Evolutionary conservation across 2,888 invertebrate species (phyloP).

Genomic region (Philereme vetulata): DNA sequence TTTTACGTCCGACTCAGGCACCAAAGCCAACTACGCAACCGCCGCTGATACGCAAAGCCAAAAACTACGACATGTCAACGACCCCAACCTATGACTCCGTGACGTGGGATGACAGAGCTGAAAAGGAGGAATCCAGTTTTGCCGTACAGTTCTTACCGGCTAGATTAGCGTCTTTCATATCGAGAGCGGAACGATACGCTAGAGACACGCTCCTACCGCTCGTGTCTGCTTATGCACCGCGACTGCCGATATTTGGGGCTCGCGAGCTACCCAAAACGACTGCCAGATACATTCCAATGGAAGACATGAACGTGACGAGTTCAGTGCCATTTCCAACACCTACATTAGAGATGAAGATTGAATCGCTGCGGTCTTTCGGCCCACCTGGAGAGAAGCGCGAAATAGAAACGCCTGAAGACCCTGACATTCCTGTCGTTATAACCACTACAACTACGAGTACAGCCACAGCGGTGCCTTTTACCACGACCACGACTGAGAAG

Average conservation of each 20-base stretch:
- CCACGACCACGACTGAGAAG: constrained; percentile 57
- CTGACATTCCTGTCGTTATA: constrained; percentile 61
- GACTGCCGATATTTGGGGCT: constrained; percentile 85
- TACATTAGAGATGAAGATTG: constrained; percentile 80
- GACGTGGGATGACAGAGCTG: constrained; percentile 60
- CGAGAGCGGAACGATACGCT: constrained; percentile 92
- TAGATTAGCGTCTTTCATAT: constrained; percentile 89
- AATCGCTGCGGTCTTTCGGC: constrained; percentile 67
- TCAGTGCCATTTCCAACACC: constrained; percentile 74
- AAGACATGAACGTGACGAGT: constrained; percentile 63
- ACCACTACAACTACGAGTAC: constrained; percentile 58
- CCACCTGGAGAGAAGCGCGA: constrained; percentile 73
- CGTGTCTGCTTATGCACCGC: constrained; percentile 91
- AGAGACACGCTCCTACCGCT: constrained; percentile 89
- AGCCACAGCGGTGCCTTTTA: constrained; percentile 48
- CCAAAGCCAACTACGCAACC: constrained; percentile 60
- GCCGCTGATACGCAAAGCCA: constrained; percentile 66
- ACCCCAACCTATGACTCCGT: constrained; percentile 68
- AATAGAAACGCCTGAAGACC: constrained; percentile 71
- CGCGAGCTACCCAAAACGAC: constrained; percentile 75
- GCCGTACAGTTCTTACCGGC: constrained; percentile 92
- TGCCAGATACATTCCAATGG: constrained; percentile 86
- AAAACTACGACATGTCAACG: constrained; percentile 74
- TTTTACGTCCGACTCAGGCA: constrained; percentile 79
- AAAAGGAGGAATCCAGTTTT: constrained; percentile 71